Conservation (phyloP, 1,140 invertebrate species). For the Euglossa dilemma region DNA sequence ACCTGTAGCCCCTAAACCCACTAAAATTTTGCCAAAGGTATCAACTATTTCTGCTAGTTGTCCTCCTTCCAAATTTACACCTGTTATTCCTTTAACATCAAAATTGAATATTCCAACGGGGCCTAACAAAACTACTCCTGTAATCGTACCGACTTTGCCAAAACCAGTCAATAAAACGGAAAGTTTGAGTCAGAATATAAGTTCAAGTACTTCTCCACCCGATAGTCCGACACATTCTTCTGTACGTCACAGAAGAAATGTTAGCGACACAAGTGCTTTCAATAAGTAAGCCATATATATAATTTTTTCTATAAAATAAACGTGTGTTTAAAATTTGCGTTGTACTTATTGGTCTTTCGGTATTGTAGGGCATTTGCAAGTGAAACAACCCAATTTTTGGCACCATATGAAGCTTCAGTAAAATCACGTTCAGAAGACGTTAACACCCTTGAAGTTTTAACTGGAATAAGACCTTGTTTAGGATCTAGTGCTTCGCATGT, state of each 20-base stretch:
- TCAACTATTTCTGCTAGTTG: conserved; percentile 71
- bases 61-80: conserved; percentile 69
- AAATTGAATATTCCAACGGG: conserved; percentile 67
- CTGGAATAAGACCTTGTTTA: conserved; percentile 76
- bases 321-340: neutral
- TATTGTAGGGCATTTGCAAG: conserved; percentile 87
- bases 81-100: conserved; percentile 70
- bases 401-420: conserved; percentile 88
- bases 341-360: conserved; percentile 57
- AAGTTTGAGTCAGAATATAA: conserved; percentile 80
- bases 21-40: conserved; percentile 74
- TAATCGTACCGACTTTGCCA: conserved; percentile 82
- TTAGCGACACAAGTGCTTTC: conserved; percentile 93
- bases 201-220: conserved; percentile 78
- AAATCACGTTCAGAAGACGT: conserved; percentile 81
- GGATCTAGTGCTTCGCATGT: conserved; percentile 80
- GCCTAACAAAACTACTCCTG: conserved; percentile 70
- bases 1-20: conserved; percentile 76
- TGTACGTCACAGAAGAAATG: conserved; percentile 89
- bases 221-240: conserved; percentile 79
- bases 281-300: conserved; percentile 86
- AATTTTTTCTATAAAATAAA: neutral
- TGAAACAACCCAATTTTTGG: conserved; percentile 89
- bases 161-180: conserved; percentile 81
- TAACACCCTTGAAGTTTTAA: conserved; percentile 78